Evolutionary conservation across 2,888 invertebrate species (phyloP).

Genomic region (Iphiclides podalirius): DNA sequence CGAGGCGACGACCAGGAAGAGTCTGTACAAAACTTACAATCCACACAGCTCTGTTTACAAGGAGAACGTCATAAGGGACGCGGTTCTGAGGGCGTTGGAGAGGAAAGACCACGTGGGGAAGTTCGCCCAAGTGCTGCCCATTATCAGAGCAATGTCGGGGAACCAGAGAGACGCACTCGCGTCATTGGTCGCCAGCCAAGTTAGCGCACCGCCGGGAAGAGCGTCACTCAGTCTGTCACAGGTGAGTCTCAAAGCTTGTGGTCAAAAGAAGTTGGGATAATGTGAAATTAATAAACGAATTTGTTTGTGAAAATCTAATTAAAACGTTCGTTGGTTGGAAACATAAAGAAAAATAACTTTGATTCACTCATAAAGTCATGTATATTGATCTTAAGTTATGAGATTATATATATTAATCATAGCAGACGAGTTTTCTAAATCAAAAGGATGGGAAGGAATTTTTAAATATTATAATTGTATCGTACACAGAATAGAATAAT

Average conservation of each 20-base stretch:
- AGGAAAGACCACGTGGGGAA: slow-evolving; percentile 80
- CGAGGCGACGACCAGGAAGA: slow-evolving; percentile 43
- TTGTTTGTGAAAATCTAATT: too few relatives aligned
- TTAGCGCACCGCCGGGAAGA: slow-evolving; percentile 75
- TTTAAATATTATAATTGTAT: too few relatives aligned
- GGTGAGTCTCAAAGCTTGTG: slow-evolving; percentile 67
- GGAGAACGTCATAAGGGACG: slow-evolving; percentile 73
- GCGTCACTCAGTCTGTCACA: slow-evolving; percentile 78
- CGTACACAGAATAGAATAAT: too few relatives aligned
- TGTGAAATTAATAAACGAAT: too few relatives aligned
- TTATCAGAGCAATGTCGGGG: slow-evolving; percentile 82
- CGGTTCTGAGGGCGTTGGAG: slow-evolving; percentile 79
- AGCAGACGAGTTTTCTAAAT: too few relatives aligned
- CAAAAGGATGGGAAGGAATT: too few relatives aligned
- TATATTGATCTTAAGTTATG: too few relatives aligned
- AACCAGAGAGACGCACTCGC: slow-evolving; percentile 82
- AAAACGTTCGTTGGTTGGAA: too few relatives aligned
- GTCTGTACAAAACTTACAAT: slow-evolving; percentile 51
- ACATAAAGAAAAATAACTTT: too few relatives aligned
- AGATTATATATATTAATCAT: too few relatives aligned
- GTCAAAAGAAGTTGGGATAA: too few relatives aligned
- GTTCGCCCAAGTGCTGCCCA: slow-evolving; percentile 82
- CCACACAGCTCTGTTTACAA: slow-evolving; percentile 53
- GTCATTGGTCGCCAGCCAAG: slow-evolving; percentile 82
- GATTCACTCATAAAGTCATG: too few relatives aligned